Evolutionary conservation across 2,888 invertebrate species (phyloP).

Genomic region (Caenorhabditis imperialis): DNA sequence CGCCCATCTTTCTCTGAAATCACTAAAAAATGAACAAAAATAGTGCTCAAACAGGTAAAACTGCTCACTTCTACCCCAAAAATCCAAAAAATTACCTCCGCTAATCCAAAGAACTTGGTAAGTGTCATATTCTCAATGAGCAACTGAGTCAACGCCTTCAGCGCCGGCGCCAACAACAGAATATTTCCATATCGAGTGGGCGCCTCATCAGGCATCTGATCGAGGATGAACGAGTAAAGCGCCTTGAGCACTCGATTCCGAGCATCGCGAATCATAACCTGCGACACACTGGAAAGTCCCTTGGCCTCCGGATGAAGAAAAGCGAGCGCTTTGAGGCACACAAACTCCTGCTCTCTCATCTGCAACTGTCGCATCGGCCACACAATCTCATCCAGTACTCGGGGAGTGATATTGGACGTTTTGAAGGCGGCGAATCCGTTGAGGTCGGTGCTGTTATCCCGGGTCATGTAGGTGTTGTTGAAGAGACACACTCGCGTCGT

Average conservation of each 20-base stretch:
- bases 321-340: conserved; percentile 95
- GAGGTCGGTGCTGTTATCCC: conserved; percentile 65
- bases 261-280: conserved; percentile 75
- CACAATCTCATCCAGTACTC: conserved; percentile 87
- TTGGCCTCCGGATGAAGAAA: conserved; percentile 90
- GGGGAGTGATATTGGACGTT: conserved; percentile 74
- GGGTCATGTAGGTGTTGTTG: conserved; percentile 76
- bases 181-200: conserved; percentile 76
- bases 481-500: conserved; percentile 73
- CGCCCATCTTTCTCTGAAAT: not conserved
- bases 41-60: no score
- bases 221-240: conserved; percentile 75
- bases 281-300: conserved; percentile 62
- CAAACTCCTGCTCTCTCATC: conserved; percentile 97
- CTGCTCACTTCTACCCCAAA: not conserved
- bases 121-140: conserved; percentile 78
- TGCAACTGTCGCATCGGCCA: conserved; percentile 94
- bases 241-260: conserved; percentile 76
- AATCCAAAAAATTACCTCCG: conserved; percentile 60
- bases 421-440: conserved; percentile 77
- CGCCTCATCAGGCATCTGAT: conserved; percentile 76
- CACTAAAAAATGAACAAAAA: not conserved
- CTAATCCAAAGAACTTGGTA: conserved; percentile 77
- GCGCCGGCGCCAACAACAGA: conserved; percentile 74
- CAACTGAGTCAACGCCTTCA: conserved; percentile 77